phyloP scores from a whole-genome alignment of 2,888 invertebrate genomes.

The Mesorhabditis spiculigera region DNA sequence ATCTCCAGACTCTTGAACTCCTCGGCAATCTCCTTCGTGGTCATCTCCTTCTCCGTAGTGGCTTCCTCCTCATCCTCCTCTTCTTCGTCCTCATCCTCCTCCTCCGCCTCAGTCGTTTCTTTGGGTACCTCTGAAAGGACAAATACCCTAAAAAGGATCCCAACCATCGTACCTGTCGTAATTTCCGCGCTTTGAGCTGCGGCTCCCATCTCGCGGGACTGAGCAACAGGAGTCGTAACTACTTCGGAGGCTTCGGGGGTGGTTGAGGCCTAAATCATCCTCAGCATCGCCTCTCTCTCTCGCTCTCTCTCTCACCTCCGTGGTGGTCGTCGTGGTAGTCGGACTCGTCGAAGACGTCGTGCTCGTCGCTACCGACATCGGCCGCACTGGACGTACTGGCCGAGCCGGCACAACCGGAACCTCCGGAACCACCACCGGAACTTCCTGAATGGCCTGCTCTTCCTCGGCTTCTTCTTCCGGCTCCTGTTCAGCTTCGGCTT shows the following conservation, averaged over 20 bases:
- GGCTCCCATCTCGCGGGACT: background rate
- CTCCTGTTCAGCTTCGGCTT: background rate
- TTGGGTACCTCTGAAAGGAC: too few relatives aligned
- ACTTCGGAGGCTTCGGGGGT: too few relatives aligned
- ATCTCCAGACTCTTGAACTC: constrained; percentile 1
- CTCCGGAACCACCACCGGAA: background rate
- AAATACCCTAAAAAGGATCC: too few relatives aligned
- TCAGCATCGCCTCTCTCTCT: too few relatives aligned
- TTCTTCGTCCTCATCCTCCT: background rate
- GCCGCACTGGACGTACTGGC: background rate
- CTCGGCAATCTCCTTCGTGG: background rate
- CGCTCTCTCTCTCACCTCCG: background rate
- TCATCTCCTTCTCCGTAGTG: background rate
- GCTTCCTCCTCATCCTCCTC: background rate
- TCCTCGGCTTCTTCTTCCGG: constrained; percentile 4
- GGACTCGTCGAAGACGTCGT: background rate
- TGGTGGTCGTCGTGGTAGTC: background rate
- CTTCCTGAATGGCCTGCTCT: background rate
- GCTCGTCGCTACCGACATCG: background rate
- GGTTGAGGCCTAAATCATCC: too few relatives aligned
- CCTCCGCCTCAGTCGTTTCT: too few relatives aligned
- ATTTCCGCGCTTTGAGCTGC: too few relatives aligned
- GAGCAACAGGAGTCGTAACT: background rate
- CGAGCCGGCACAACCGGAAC: background rate
- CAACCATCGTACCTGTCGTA: too few relatives aligned